Evolutionary conservation across 1,140 invertebrate species (phyloP), one percentile per base, ranked within the genome.

Genomic region (Cydia pomonella): DNA sequence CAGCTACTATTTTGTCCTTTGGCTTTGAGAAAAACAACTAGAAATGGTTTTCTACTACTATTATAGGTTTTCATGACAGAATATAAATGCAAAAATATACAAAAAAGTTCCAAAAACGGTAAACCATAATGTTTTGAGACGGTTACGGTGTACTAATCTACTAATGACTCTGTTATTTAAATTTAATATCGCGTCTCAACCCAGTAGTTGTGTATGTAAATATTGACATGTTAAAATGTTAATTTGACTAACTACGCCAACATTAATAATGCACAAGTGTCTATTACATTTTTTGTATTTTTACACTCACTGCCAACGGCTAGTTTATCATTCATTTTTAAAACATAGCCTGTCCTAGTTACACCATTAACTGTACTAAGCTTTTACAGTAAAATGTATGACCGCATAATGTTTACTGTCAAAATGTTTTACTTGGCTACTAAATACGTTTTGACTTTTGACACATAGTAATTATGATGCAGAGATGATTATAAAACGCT

Each of bases 151-250:
- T n/a, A n/a, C n/a, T n/a, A n/a, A n/a, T n/a, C n/a, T n/a, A 23
- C 53, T 59, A 59, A 59, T 59, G 21, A 59, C 53, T 59, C 53
- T 59, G 53, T 59, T 59, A 59, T 23, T 59, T 23, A 59, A 59
- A n/a, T n/a, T n/a, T n/a, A n/a, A 59, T 59, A 23, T 47, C 13
- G 44, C n/a, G 21, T 12, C 21, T 59, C 53, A 59, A 59, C 53
- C 53, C 53, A 59, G 53, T 59, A 59, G 53, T 59, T 59, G 18
- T 23, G 53, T 59, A 59, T 59, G 53, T 59, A 59, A 59, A 59
- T 59, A 59, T 59, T 59, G 53, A 59, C 53, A 59, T 59, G 53
- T 59, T 59, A 23, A 12, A 59, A 59, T 59, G 53, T 23, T 59
- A 59, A 59, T 59, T 59, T 59, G 53, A 23, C 21, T 59, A 59